Percentiles rank a stretch among this genome's conserved stretches.
Conservation (phyloP, 2,797 vertebrate species). For the Mus spretus region DNA sequence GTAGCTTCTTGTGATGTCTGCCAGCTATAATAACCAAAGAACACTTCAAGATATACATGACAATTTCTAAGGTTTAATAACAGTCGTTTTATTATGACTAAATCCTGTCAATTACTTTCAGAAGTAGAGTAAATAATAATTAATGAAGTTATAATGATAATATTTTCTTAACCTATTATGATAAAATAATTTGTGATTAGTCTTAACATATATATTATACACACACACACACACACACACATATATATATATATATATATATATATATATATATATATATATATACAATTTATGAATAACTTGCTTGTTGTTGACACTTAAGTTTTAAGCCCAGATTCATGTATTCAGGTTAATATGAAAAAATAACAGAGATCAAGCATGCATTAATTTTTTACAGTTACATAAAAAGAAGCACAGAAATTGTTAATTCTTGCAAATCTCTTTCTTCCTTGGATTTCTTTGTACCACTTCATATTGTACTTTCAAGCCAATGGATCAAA, state of each 20-base stretch:
- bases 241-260: too few relatives aligned
- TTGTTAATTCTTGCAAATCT: background rate
- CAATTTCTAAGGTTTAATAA: background rate
- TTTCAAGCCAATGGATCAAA: slow-evolving; percentile 29
- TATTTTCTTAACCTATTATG: slow-evolving; percentile 5
- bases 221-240: too few relatives aligned
- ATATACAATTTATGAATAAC: background rate
- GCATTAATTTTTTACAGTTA: background rate
- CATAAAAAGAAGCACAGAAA: background rate
- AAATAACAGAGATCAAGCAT: background rate
- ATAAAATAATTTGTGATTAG: slow-evolving; percentile 29
- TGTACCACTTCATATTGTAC: background rate
- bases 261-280: too few relatives aligned
- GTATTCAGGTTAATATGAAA: slow-evolving; percentile 4
- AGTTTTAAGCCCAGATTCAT: background rate
- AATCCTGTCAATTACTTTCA: slow-evolving; percentile 17
- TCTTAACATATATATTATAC: background rate
- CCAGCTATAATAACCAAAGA: background rate
- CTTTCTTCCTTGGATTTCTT: background rate
- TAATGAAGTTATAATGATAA: slow-evolving; percentile 9
- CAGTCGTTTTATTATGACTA: background rate
- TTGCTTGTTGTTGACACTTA: background rate
- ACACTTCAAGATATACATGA: background rate
- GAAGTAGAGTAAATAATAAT: background rate
- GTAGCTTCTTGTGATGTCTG: background rate